phyloP scores from a whole-genome alignment of 2,888 invertebrate species.

The Parnassius smintheus region DNA sequence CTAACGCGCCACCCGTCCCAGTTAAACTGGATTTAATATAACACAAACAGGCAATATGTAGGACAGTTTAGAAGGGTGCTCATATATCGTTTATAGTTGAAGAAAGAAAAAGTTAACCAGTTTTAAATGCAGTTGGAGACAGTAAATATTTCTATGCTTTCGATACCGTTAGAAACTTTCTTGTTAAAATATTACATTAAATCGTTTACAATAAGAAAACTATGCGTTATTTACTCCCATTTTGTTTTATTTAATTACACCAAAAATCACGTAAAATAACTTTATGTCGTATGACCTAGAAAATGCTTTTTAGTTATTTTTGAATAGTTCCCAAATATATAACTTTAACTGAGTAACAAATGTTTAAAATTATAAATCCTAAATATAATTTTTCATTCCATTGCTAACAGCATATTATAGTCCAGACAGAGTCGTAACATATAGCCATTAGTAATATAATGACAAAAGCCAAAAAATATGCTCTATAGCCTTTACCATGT shows the following conservation, averaged over 20 bases:
- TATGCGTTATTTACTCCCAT: too few species aligned
- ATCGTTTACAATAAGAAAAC: background rate
- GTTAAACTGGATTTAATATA: constrained; percentile 69
- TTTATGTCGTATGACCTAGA: too few species aligned
- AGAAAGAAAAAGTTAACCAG: constrained; percentile 23
- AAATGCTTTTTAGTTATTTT: too few species aligned
- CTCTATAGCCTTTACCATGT: constrained; percentile 1
- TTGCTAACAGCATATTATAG: too few species aligned
- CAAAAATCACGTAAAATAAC: too few species aligned
- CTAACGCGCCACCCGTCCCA: constrained; percentile 54
- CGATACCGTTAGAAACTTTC: constrained; percentile 6
- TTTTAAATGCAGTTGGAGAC: constrained; percentile 10
- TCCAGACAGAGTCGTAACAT: too few species aligned
- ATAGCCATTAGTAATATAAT: too few species aligned
- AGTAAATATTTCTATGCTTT: constrained; percentile 11
- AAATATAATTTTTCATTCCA: too few species aligned
- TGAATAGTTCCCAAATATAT: too few species aligned
- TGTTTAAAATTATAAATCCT: too few species aligned
- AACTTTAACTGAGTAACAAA: too few species aligned
- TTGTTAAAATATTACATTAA: background rate
- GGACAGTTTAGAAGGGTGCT: constrained; percentile 33
- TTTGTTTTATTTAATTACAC: too few species aligned
- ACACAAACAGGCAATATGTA: constrained; percentile 54
- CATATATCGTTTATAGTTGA: constrained; percentile 9
- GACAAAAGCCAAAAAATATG: background rate